phyloP scores from a whole-genome alignment of 1,140 invertebrate species.

The Mya arenaria region DNA sequence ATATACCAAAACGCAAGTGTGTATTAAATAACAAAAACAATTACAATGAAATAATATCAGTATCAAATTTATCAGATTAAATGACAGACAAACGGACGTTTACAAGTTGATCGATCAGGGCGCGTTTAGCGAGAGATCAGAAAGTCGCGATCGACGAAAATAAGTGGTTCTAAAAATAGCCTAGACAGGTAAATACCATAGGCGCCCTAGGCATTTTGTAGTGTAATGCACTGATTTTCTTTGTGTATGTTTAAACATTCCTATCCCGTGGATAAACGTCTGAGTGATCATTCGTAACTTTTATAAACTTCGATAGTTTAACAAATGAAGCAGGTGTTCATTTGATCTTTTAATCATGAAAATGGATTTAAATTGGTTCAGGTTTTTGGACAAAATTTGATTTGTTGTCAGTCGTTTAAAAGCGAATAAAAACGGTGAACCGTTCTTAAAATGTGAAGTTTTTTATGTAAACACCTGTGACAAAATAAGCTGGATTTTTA shows the following conservation, averaged over 20 bases:
- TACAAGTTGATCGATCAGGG: no score
- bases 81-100: no score
- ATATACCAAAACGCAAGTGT: no score
- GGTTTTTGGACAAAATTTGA: no score
- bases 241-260: conserved; percentile 45
- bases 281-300: background rate
- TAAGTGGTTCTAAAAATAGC: conserved; percentile 42
- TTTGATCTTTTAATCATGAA: conserved; percentile 20
- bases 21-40: no score
- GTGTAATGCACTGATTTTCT: conserved; percentile 38
- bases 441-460: background rate
- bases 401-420: background rate
- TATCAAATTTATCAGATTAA: no score
- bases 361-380: background rate
- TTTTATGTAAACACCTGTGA: background rate
- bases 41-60: no score
- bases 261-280: conserved; percentile 14
- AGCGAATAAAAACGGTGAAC: background rate
- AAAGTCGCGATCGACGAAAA: no score
- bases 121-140: no score
- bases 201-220: conserved; percentile 3
- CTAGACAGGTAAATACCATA: conserved; percentile 26
- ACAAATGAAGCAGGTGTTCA: conserved; percentile 35
- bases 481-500: no score
- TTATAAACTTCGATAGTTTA: background rate